Evolutionary conservation across 2,888 invertebrate genomes (phyloP).

Genomic region (Cataglyphis livida): DNA sequence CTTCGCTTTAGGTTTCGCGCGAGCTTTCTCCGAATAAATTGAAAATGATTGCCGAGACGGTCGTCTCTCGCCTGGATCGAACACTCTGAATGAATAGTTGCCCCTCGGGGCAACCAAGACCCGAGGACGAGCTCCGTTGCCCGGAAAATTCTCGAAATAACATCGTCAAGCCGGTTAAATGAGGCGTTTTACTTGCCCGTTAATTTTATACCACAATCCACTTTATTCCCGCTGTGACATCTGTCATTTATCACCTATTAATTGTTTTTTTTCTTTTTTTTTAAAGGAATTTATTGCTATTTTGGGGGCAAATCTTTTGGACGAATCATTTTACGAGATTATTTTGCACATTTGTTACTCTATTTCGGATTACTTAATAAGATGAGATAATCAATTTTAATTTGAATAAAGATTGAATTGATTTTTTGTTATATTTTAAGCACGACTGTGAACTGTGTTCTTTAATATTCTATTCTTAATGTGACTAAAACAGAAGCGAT

Average conservation of each 20-base stretch:
- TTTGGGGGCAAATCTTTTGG: neutral
- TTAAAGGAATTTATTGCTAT: neutral
- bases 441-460: neutral
- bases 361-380: neutral
- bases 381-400: neutral
- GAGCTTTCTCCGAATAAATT: conserved; percentile 79
- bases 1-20: conserved; percentile 71
- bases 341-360: neutral
- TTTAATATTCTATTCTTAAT: neutral
- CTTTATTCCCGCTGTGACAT: neutral
- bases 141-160: conserved; percentile 54
- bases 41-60: conserved; percentile 80
- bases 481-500: neutral
- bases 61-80: conserved; percentile 68
- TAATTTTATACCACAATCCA: conserved; percentile 7
- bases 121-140: conserved; percentile 58
- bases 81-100: conserved; percentile 73
- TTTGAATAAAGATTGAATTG: neutral
- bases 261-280: neutral
- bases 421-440: neutral
- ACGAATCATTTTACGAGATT: neutral
- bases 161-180: conserved; percentile 59
- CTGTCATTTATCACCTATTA: conserved; percentile 5
- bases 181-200: conserved; percentile 54
- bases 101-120: conserved; percentile 68